These are phyloP conservation scores for Sebastes kiyomatsui DNA, from an alignment of 2,797 vertebrate genomes.

Conservation along the genomic window DNA sequence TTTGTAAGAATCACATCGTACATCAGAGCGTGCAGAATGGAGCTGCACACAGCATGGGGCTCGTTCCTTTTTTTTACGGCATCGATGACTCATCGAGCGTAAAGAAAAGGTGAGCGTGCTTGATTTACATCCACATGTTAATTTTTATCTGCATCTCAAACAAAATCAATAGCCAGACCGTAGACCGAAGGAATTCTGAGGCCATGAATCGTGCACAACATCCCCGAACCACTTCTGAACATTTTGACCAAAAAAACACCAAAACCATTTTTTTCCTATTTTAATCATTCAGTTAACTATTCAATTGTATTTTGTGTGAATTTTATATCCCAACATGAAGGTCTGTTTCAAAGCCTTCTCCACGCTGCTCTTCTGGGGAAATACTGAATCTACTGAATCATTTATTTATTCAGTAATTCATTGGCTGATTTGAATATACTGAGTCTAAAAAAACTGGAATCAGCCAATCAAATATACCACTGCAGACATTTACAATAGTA, in stretches of 20 bases:
- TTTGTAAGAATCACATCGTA: conserved; percentile 50
- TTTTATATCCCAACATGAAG: background rate
- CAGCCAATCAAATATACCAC: background rate
- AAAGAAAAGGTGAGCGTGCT: background rate
- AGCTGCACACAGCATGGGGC: conserved; percentile 14
- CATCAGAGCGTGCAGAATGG: conserved; percentile 36
- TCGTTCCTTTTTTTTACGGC: conserved; percentile 16
- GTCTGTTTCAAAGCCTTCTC: background rate
- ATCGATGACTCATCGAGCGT: conserved; percentile 2
- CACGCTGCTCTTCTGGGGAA: background rate
- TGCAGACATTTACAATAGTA: background rate
- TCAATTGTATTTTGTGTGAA: background rate
- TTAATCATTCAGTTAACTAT: background rate
- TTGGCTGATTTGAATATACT: background rate
- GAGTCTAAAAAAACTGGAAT: background rate
- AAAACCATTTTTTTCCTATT: background rate
- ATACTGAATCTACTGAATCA: background rate
- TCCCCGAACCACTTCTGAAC: background rate
- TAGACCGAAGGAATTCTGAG: background rate
- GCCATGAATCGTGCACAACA: background rate
- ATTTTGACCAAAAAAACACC: background rate
- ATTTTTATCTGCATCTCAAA: conserved; percentile 9
- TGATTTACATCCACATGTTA: conserved; percentile 12
- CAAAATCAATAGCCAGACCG: background rate
- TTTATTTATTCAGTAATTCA: background rate